These are phyloP conservation scores for Sebastes trivittatus DNA, from an alignment of 2,797 vertebrate species.

Conservation along the genomic window DNA sequence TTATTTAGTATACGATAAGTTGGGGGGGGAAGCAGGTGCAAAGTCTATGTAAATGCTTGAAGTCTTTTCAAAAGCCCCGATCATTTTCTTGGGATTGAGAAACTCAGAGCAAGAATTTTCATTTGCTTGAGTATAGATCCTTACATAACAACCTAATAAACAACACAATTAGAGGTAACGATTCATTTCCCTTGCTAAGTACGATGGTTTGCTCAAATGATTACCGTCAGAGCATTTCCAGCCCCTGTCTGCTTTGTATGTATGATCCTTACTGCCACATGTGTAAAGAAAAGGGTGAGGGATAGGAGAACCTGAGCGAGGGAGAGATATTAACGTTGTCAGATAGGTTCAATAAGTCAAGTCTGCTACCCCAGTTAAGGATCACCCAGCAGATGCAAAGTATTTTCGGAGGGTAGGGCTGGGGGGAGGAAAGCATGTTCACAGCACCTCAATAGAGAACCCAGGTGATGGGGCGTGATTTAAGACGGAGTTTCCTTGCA, in stretches of 20 bases:
- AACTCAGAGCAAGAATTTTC: slow-evolving; percentile 26
- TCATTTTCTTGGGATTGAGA: slow-evolving; percentile 46
- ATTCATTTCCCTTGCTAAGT: slow-evolving; percentile 36
- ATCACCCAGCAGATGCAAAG: slow-evolving; percentile 30
- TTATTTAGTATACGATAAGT: background rate
- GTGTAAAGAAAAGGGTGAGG: slow-evolving; percentile 5
- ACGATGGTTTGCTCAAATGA: slow-evolving; percentile 1
- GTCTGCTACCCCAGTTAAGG: slow-evolving; percentile 23
- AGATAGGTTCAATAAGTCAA: slow-evolving; percentile 42
- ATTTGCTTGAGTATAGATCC: slow-evolving; percentile 30
- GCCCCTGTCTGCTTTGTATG: background rate
- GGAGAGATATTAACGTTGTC: slow-evolving; percentile 23
- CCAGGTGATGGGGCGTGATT: slow-evolving; percentile 62
- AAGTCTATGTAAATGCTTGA: slow-evolving; percentile 43
- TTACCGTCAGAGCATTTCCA: background rate
- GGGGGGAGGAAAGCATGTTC: slow-evolving; percentile 27
- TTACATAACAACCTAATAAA: slow-evolving; percentile 56
- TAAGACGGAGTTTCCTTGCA: slow-evolving; percentile 74
- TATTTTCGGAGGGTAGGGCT: background rate
- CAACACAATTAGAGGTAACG: slow-evolving; percentile 37
- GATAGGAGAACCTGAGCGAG: background rate
- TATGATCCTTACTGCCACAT: background rate
- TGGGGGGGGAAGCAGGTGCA: slow-evolving; percentile 14
- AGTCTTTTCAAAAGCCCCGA: slow-evolving; percentile 34
- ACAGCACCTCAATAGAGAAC: slow-evolving; percentile 31